Evolutionary conservation across 2,113 vertebrate species (phyloP).

Genomic region (Stigmatopora nigra): DNA sequence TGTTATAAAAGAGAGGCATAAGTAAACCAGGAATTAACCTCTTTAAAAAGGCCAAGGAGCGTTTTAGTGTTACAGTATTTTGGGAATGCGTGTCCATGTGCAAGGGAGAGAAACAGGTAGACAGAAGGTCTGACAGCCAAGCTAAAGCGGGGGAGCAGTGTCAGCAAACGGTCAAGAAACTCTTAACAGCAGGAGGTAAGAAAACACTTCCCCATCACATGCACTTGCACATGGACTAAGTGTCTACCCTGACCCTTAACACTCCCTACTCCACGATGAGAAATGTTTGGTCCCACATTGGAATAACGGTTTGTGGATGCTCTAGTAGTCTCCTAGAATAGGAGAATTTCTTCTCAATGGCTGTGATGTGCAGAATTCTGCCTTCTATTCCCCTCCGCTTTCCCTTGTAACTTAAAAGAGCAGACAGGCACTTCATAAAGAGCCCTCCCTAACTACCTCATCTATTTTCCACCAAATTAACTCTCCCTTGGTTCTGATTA

Average conservation of each 20-base stretch:
- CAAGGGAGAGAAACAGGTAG: slow-evolving; percentile 18
- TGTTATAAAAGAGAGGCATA: neutral
- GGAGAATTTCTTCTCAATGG: slow-evolving; percentile 16
- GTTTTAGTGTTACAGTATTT: neutral
- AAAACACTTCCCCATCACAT: slow-evolving; percentile 30
- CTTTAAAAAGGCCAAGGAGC: neutral
- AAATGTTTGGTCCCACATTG: neutral
- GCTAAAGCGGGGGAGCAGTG: slow-evolving; percentile 51
- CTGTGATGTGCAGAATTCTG: slow-evolving; percentile 46
- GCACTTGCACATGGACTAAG: slow-evolving; percentile 20
- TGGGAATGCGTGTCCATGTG: slow-evolving; percentile 14
- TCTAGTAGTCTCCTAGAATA: neutral
- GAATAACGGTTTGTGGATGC: neutral
- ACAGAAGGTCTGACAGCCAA: slow-evolving; percentile 63
- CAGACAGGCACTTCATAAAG: slow-evolving; percentile 83
- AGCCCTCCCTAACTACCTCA: slow-evolving; percentile 92
- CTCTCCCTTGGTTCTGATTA: slow-evolving; percentile 99
- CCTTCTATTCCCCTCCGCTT: slow-evolving; percentile 11
- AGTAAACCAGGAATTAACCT: neutral
- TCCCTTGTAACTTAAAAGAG: slow-evolving; percentile 42
- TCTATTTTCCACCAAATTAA: slow-evolving; percentile 99
- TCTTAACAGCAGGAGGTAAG: slow-evolving; percentile 55
- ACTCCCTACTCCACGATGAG: neutral
- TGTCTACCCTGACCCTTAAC: slow-evolving; percentile 15
- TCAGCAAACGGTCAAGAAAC: slow-evolving; percentile 66